Percentiles rank a stretch among this genome's conserved stretches.
Evolutionary conservation across 2,113 vertebrate genomes (phyloP).

Genomic region (Pygoscelis adeliae): DNA sequence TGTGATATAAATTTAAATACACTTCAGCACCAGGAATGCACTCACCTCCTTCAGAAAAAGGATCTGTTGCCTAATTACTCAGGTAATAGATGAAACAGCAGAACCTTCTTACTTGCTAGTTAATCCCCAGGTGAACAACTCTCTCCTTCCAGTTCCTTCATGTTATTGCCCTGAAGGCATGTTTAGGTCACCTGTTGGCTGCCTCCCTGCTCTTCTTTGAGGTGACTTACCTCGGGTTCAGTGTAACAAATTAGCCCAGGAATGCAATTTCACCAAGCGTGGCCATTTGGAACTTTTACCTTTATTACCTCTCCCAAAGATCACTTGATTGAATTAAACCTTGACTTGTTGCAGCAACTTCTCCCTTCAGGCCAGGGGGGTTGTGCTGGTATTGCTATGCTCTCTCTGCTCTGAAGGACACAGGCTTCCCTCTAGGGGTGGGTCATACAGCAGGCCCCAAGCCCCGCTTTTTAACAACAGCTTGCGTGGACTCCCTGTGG

Average conservation of each 20-base stretch:
- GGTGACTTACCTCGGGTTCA: background rate
- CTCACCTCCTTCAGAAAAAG: background rate
- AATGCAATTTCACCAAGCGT: background rate
- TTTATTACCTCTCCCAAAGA: background rate
- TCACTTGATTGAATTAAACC: background rate
- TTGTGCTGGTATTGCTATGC: background rate
- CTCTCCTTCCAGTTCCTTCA: background rate
- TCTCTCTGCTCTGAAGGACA: background rate
- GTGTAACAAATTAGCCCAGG: background rate
- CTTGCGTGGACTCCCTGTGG: background rate
- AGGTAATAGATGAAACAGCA: background rate
- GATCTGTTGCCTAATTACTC: background rate
- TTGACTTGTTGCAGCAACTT: background rate
- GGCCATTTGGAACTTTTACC: background rate
- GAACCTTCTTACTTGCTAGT: background rate
- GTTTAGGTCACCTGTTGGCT: background rate
- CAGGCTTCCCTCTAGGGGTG: background rate
- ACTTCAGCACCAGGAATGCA: background rate
- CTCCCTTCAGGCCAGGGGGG: background rate
- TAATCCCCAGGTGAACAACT: background rate
- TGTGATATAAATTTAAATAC: background rate
- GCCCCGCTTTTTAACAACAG: background rate
- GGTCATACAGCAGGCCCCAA: background rate
- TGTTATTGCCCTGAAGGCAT: background rate
- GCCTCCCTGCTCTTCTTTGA: background rate